Percentiles rank a stretch among this genome's conserved stretches.
Evolutionary conservation across 2,113 vertebrate species (phyloP).

Genomic region (Otolemur garnettii): DNA sequence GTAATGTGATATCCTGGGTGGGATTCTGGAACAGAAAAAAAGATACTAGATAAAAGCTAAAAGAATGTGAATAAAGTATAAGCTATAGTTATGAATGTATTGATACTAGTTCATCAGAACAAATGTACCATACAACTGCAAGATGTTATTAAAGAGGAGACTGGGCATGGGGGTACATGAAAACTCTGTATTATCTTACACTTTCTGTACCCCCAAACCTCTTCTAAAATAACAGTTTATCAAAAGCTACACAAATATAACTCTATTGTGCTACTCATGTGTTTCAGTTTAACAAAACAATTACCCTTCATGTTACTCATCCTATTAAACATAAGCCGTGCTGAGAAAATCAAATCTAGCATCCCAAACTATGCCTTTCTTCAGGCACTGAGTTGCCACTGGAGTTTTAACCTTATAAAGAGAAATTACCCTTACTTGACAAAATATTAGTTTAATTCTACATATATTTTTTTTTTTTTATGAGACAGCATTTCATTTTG

Average conservation of each 20-base stretch:
- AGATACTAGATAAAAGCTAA: neutral
- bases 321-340: neutral
- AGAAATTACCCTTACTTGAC: neutral
- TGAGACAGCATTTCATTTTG: neutral
- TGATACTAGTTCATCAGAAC: neutral
- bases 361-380: neutral
- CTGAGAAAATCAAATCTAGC: neutral
- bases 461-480: neutral
- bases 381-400: neutral
- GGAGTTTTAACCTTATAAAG: conserved; percentile 11
- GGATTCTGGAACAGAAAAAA: neutral
- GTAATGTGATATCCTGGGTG: neutral
- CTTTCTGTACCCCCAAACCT: conserved; percentile 17
- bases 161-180: neutral
- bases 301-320: neutral
- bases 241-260: neutral
- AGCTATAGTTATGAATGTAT: neutral
- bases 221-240: conserved; percentile 52
- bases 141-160: neutral
- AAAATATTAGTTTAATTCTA: neutral
- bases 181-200: no score
- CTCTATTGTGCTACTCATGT: neutral
- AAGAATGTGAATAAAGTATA: neutral
- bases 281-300: conserved; percentile 27
- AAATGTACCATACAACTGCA: neutral